phyloP scores from a whole-genome alignment of 2,797 vertebrate species.

The Micromesistius poutassou region DNA sequence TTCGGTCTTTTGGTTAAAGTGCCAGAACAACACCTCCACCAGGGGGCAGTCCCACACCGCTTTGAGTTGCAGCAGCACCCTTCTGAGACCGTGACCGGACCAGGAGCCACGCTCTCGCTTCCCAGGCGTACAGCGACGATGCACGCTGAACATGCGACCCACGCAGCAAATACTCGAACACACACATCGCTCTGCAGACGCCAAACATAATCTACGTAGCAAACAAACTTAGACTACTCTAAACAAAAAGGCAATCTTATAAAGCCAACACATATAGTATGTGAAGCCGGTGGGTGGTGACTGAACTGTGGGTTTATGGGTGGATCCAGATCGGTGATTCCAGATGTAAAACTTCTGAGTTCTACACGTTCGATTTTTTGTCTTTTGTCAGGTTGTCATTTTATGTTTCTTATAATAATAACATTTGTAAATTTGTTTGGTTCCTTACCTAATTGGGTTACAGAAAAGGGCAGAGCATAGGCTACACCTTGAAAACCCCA shows the following conservation, averaged over 20 bases:
- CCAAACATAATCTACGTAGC: neutral
- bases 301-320: neutral
- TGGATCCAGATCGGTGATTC: neutral
- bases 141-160: neutral
- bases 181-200: neutral
- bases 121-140: neutral
- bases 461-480: neutral
- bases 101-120: neutral
- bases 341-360: neutral
- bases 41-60: conserved; percentile 29
- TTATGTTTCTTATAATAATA: neutral
- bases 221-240: neutral
- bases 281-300: conserved; percentile 5
- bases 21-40: conserved; percentile 27
- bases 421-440: neutral
- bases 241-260: conserved; percentile 32
- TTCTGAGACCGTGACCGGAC: neutral
- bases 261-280: conserved; percentile 18
- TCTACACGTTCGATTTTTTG: neutral
- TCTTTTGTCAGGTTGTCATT: conserved; percentile 12
- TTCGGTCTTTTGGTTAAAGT: conserved; percentile 25
- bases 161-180: neutral
- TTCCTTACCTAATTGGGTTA: neutral
- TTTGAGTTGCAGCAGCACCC: neutral
- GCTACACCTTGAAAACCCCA: conserved; percentile 14